Evolutionary conservation across 2,113 vertebrate genomes (phyloP), one percentile per base, ranked within the genome.

Genomic region (Cyanoderma ruficeps): DNA sequence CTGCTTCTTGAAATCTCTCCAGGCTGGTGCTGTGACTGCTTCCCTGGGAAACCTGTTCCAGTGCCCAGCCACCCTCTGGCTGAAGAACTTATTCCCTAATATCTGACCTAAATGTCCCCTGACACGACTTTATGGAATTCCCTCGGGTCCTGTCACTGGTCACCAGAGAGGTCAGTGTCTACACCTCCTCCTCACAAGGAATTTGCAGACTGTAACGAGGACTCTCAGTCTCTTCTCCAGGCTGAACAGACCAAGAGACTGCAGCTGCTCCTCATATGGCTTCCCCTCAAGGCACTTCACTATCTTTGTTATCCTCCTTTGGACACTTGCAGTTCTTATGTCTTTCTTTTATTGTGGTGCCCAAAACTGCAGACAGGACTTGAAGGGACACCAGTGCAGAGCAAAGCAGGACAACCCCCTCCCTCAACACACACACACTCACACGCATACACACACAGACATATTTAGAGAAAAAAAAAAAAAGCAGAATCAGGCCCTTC

Each of bases 401-500:
- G 7, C 6, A 60, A 28, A 75, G 33, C 0, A 0, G 19, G 28
- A 39, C 3, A 53, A n/a, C 20, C 20, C 3, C 16, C 13, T 39
- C 23, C 9, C 15, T 59, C 15, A 16, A 21, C 7, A 24, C 15
- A 61, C 20, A 22, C n/a, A 21, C 14, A 30, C 6, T 37, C 37
- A 23, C 7, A 3, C 7, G 23, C 8, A n/a, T 10, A 30, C 12
- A 37, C 24, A 44, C 9, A 33, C 2, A 6, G 5, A 41, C 6
- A 3, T 15, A 56, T 35, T n/a, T 21, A 27, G 11, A 49, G 10
- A 7, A 76, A 42, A 11, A 24, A 2, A 63, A 76, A 50, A 50
- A 50, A 3, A 31, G 47, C 49, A 65, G 31, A 79, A 83, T 69
- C 19, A 65, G 15, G 4, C 3, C 23, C 39, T 82, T 68, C 9